Percentiles rank a stretch among this genome's conserved stretches.
phyloP scores from a whole-genome alignment of 2,113 vertebrate species.

The Psophia crepitans region DNA sequence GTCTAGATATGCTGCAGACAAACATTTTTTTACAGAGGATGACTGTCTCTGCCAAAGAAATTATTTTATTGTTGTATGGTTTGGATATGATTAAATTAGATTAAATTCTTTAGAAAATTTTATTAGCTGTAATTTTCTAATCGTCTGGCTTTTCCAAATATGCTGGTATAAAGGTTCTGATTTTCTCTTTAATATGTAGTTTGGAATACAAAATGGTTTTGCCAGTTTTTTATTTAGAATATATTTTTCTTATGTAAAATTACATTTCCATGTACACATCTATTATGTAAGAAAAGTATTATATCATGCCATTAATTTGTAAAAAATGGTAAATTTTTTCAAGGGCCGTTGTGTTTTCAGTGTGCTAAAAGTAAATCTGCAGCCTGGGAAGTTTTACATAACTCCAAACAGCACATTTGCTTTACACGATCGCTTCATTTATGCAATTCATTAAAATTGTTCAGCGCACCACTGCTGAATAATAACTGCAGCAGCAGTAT shows the following conservation, averaged over 20 bases:
- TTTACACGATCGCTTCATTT: background rate
- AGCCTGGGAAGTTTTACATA: background rate
- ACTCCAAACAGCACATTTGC: background rate
- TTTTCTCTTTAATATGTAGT: background rate
- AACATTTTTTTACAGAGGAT: background rate
- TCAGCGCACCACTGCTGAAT: background rate
- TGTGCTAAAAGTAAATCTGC: background rate
- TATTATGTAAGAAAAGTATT: background rate
- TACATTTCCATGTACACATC: background rate
- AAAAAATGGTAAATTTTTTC: background rate
- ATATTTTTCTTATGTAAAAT: background rate
- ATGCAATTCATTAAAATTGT: background rate
- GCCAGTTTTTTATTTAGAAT: background rate
- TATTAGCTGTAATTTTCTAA: background rate
- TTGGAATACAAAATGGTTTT: background rate
- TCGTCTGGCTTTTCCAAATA: background rate
- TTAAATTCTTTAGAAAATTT: background rate
- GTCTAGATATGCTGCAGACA: background rate
- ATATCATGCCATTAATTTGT: background rate
- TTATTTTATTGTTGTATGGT: background rate
- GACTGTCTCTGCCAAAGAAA: background rate
- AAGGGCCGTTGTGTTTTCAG: background rate
- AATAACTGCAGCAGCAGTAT: conserved; percentile 52
- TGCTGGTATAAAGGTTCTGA: background rate
- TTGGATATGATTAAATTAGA: background rate